Evolutionary conservation across 2,797 vertebrate genomes (phyloP), one percentile per base, ranked within the genome.

Genomic region (Chiroxiphia lanceolata): DNA sequence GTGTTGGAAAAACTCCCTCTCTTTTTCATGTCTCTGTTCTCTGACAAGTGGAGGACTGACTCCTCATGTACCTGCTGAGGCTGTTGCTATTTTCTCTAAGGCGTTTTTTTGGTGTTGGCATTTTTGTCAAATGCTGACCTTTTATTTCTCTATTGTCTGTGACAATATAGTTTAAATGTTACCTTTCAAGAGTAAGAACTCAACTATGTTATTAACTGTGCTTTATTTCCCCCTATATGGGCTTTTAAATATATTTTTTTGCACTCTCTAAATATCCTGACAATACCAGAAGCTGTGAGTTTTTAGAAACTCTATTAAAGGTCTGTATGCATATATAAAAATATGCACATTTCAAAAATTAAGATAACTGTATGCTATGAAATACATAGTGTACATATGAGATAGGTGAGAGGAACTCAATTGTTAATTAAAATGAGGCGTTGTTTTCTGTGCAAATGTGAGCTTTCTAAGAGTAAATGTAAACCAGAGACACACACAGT

Each of bases 1-100:
- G 11, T 26, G 4, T 3, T 42, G n/a, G 8, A 67, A 83, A 84
- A 59, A 71, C 1, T 0, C 1, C 14, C 1, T 31, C 8, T 4
- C 1, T 60, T 59, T 92, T 63, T 80, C n/a, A 45, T 29, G 23
- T 4, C 51, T 6, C 23, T 34, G 8, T 65, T 42, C 36, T 51
- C 42, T 60, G 48, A 63, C 14, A 60, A n/a, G 42, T 5, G 48
- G 44, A 93, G 50, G 26, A 79, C 50, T 48, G 76, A 22, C 13
- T 78, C 34, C 18, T 27, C 38, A 34, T 40, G 25, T 10, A 9
- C n/a, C 53, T 91, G 47, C 65, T 90, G 82, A 93, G n/a, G 27
- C 12, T 42, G 25, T 21, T 81, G 61, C 59, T 78, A 7, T 95
- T 76, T 96, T 87, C 65, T 92, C 36, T 33, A 70, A 79, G 40